These are phyloP conservation scores for Gymnarchus niloticus DNA, from an alignment of 2,113 vertebrate species.

Conservation along the genomic window DNA sequence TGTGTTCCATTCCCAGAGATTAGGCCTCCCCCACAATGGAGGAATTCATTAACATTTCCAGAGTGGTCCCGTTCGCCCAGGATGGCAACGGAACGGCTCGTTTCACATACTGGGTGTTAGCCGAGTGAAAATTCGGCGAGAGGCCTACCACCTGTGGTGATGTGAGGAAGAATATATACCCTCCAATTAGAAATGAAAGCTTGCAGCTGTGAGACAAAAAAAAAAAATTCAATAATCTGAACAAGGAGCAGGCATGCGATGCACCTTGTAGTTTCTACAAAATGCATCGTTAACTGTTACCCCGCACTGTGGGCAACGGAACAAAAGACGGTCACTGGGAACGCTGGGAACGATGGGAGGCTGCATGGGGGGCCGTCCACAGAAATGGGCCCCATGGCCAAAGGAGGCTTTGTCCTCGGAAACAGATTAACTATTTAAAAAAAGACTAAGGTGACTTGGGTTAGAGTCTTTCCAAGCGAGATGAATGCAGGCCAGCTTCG, in stretches of 20 bases:
- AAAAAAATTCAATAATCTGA: neutral
- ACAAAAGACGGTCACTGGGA: slow-evolving; percentile 41
- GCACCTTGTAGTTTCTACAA: neutral
- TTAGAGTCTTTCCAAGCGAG: slow-evolving; percentile 29
- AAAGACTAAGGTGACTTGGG: slow-evolving; percentile 54
- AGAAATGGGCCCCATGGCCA: slow-evolving; percentile 19
- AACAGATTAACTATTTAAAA: slow-evolving; percentile 63
- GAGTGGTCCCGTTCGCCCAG: slow-evolving; percentile 16
- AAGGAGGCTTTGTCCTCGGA: slow-evolving; percentile 61
- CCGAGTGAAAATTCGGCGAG: neutral
- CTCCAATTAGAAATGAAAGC: neutral
- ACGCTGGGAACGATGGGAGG: neutral
- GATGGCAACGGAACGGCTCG: neutral
- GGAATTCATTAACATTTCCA: slow-evolving; percentile 36
- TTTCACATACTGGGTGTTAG: neutral
- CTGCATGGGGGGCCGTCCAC: neutral
- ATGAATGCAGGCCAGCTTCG: slow-evolving; percentile 43
- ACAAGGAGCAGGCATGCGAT: neutral
- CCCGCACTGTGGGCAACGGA: slow-evolving; percentile 8
- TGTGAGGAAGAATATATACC: neutral
- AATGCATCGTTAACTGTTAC: neutral
- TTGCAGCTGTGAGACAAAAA: neutral
- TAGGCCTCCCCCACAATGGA: slow-evolving; percentile 36
- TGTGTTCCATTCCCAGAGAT: slow-evolving; percentile 35
- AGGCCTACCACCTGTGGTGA: neutral